These are phyloP conservation scores for Acanthiza pusilla DNA, from an alignment of 2,797 vertebrate genomes.

Conservation along the genomic window DNA sequence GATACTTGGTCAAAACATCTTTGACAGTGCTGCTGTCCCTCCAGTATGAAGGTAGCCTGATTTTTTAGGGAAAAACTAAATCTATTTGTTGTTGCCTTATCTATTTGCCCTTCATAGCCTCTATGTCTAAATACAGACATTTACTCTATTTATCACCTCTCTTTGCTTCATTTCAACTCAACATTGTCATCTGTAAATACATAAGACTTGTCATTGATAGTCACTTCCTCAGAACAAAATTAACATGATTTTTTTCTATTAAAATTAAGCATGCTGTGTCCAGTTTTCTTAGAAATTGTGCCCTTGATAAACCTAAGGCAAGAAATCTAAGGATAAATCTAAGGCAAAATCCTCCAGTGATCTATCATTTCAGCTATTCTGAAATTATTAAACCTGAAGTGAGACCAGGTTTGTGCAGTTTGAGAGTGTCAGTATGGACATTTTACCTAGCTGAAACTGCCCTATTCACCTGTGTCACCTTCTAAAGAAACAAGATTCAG, in stretches of 20 bases:
- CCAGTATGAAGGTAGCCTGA: not conserved
- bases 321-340: not conserved
- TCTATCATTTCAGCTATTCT: not conserved
- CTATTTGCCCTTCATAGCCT: not conserved
- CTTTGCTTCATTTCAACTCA: not conserved
- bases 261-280: not conserved
- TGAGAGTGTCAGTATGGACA: not conserved
- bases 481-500: not conserved
- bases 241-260: not conserved
- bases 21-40: not conserved
- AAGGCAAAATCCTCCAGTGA: not conserved
- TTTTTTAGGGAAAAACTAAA: not conserved
- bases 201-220: not conserved
- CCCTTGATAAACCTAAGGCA: not conserved
- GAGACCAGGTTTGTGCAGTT: not conserved
- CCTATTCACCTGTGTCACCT: not conserved
- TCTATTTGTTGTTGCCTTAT: not conserved
- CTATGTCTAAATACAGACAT: no score
- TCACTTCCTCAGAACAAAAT: not conserved
- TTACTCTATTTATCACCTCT: not conserved
- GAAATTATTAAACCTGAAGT: not conserved
- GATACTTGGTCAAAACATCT: constrained; percentile 11
- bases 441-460: not conserved
- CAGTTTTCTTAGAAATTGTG: not conserved
- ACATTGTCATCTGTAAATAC: not conserved